Percentiles rank a stretch among this genome's conserved stretches.
Conservation (phyloP, 2,888 invertebrate species). For the Ennomos quercinarius region DNA sequence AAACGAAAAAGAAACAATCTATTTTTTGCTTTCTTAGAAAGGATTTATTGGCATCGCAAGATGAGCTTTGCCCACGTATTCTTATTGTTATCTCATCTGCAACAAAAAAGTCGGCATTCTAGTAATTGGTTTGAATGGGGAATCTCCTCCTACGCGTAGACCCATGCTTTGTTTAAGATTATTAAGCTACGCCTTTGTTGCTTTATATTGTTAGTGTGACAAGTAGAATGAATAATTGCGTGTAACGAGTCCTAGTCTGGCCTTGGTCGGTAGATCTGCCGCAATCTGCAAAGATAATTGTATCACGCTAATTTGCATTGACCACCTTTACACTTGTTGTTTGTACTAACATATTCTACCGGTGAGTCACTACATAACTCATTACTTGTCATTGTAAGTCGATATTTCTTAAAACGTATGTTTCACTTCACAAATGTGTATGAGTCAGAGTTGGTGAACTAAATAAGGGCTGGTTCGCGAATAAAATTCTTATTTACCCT, state of each 20-base stretch:
- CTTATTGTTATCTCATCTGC: constrained; percentile 67
- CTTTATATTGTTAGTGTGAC: constrained; percentile 36
- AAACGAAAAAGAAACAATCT: constrained; percentile 63
- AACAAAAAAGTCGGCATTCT: constrained; percentile 70
- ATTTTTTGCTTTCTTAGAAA: constrained; percentile 47
- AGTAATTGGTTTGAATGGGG: constrained; percentile 78
- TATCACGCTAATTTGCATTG: constrained; percentile 66
- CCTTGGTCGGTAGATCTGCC: constrained; percentile 43
- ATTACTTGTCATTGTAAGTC: constrained; percentile 53
- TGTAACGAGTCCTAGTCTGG: constrained; percentile 28
- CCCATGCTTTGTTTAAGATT: constrained; percentile 70
- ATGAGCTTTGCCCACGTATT: constrained; percentile 67
- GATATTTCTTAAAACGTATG: constrained; percentile 59
- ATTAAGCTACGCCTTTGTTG: constrained; percentile 49
- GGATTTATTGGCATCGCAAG: constrained; percentile 59
- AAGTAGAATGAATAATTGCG: constrained; percentile 41
- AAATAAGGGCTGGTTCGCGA: constrained; percentile 76
- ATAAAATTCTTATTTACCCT: constrained; percentile 71
- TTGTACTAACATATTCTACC: constrained; percentile 61
- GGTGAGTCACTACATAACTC: constrained; percentile 57
- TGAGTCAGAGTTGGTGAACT: constrained; percentile 67
- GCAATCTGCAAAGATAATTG: constrained; percentile 63
- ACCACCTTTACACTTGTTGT: constrained; percentile 66
- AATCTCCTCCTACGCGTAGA: constrained; percentile 73
- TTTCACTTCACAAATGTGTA: constrained; percentile 60